Percentiles rank a stretch among this genome's conserved stretches.
Evolutionary conservation across 2,113 vertebrate genomes (phyloP).

Genomic region (Percina caprodes): DNA sequence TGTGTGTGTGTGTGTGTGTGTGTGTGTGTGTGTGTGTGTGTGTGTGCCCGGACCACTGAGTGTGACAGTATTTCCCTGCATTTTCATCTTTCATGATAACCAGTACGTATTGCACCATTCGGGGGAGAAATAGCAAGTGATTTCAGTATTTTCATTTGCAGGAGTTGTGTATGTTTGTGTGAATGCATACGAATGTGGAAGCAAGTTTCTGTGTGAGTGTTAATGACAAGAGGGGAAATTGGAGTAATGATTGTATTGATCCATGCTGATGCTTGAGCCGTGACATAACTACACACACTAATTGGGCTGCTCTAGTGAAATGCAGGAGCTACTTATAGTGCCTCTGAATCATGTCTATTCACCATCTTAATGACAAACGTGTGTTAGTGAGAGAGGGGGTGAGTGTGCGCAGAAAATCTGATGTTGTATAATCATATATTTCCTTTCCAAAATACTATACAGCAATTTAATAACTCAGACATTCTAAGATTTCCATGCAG

Average conservation of each 20-base stretch:
- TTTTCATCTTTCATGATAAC: slow-evolving; percentile 41
- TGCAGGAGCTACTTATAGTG: slow-evolving; percentile 52
- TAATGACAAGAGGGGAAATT: slow-evolving; percentile 67
- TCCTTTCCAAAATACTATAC: not conserved
- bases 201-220: slow-evolving; percentile 37
- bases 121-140: slow-evolving; percentile 13
- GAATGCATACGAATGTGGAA: slow-evolving; percentile 44
- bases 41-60: not conserved
- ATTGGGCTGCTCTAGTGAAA: slow-evolving; percentile 65
- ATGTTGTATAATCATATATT: slow-evolving; percentile 15
- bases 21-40: slow-evolving; percentile 14
- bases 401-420: slow-evolving; percentile 2
- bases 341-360: slow-evolving; percentile 58
- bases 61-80: slow-evolving; percentile 33
- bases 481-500: not conserved
- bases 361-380: slow-evolving; percentile 36
- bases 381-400: not conserved
- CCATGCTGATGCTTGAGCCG: slow-evolving; percentile 59
- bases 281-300: slow-evolving; percentile 70
- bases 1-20: slow-evolving; percentile 21
- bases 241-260: slow-evolving; percentile 76
- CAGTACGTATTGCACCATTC: slow-evolving; percentile 39
- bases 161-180: slow-evolving; percentile 30
- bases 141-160: slow-evolving; percentile 21
- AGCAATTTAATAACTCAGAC: not conserved